Conservation (phyloP, 2,113 vertebrate species). For the Octodon degus region DNA sequence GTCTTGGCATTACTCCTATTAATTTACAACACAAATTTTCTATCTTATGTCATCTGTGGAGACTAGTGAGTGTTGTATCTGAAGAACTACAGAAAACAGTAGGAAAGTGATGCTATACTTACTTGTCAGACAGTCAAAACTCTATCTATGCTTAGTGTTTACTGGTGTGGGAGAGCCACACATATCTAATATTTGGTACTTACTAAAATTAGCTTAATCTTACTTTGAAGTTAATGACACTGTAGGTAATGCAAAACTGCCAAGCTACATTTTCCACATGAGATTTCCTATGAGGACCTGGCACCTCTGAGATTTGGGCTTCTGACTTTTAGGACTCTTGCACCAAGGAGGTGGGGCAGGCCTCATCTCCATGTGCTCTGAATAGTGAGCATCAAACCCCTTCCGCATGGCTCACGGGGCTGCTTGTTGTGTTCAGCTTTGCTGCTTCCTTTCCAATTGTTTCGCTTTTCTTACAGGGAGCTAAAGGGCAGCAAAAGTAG, state of each 20-base stretch:
- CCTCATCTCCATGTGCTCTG: neutral
- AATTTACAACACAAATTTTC: neutral
- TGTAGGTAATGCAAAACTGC: neutral
- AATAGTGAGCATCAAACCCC: neutral
- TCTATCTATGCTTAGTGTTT: neutral
- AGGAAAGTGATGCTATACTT: neutral
- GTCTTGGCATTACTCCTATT: neutral
- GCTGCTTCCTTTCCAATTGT: neutral
- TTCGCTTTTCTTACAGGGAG: neutral
- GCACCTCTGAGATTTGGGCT: neutral
- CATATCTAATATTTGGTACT: neutral
- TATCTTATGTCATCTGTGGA: neutral
- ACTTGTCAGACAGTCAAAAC: neutral
- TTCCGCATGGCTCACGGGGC: rapidly evolving
- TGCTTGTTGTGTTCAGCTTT: neutral
- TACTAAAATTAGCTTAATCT: neutral
- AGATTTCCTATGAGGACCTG: neutral
- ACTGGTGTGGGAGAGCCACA: neutral
- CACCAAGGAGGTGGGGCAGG: neutral
- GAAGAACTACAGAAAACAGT: neutral
- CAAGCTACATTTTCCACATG: neutral
- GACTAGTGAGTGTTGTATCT: neutral
- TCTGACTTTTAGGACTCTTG: neutral
- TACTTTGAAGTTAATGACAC: neutral
- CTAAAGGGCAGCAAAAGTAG: neutral